These are phyloP conservation scores for Ptychoptera contaminata DNA, from an alignment of 2,888 invertebrate species.

Conservation along the genomic window DNA sequence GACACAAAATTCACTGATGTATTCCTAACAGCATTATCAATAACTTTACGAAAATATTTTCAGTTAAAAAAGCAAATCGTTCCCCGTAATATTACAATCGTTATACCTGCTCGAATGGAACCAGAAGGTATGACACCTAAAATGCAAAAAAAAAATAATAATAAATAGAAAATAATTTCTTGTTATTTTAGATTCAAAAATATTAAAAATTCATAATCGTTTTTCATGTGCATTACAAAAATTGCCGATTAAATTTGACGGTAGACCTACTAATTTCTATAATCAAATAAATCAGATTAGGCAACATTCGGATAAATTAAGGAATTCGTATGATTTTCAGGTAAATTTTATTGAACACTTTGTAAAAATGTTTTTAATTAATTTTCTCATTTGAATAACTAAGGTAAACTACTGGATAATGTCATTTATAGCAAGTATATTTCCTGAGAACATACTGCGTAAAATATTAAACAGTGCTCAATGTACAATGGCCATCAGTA, in stretches of 20 bases:
- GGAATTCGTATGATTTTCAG: no score
- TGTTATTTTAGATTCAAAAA: conserved; percentile 8
- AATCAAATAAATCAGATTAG: no score
- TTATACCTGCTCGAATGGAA: no score
- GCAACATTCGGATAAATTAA: no score
- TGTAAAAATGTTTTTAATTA: background rate
- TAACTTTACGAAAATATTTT: conserved; percentile 16
- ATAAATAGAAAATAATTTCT: conserved; percentile 27
- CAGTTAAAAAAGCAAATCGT: no score
- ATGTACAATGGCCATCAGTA: conserved; percentile 36
- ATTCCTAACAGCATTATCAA: conserved; percentile 33
- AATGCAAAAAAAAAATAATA: no score
- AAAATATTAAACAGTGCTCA: conserved; percentile 30
- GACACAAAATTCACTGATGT: conserved; percentile 33
- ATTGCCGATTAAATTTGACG: conserved; percentile 24
- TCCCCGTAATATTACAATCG: no score
- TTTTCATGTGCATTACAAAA: conserved; percentile 35
- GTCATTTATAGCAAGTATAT: conserved; percentile 27
- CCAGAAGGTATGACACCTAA: no score
- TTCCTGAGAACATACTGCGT: conserved; percentile 30
- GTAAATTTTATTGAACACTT: no score
- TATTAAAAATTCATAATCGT: conserved; percentile 28
- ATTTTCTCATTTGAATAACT: conserved; percentile 10
- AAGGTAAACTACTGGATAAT: conserved; percentile 35
- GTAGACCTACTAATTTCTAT: no score